phyloP scores from a whole-genome alignment of 2,888 invertebrate species.

The Athalia cordata region DNA sequence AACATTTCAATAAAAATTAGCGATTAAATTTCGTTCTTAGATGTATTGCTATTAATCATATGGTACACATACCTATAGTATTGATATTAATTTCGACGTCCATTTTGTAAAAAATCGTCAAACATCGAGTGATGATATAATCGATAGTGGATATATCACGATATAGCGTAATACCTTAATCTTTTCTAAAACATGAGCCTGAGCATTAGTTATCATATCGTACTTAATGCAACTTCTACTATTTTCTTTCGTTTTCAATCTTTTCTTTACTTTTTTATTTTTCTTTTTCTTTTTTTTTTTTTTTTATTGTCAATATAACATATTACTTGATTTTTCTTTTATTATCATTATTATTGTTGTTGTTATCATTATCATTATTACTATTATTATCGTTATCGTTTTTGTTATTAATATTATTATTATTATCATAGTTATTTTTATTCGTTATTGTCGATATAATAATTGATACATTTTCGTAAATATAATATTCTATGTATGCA shows the following conservation, averaged over 20 bases:
- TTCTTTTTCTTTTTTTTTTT: conserved; percentile 46
- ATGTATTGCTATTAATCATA: too few relatives aligned
- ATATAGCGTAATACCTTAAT: background rate
- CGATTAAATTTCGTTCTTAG: too few relatives aligned
- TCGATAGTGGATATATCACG: background rate
- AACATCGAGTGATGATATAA: too few relatives aligned
- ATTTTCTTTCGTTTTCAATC: background rate
- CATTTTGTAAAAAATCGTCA: too few relatives aligned
- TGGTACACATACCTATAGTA: too few relatives aligned
- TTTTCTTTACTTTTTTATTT: conserved; percentile 42
- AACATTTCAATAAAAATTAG: background rate
- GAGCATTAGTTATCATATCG: conserved; percentile 15
- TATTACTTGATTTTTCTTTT: background rate
- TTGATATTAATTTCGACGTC: too few relatives aligned
- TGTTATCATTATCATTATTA: conserved; percentile 45
- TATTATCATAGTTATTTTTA: conserved; percentile 64
- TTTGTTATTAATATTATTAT: conserved; percentile 56
- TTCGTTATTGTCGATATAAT: conserved; percentile 68
- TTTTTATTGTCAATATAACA: conserved; percentile 62
- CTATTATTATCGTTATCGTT: conserved; percentile 30
- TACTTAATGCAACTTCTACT: background rate
- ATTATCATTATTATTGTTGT: conserved; percentile 30
- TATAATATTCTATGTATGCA: conserved; percentile 46
- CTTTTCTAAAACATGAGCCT: conserved; percentile 30
- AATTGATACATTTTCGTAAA: conserved; percentile 63